Evolutionary conservation across 2,888 invertebrate species (phyloP), one percentile per base, ranked within the genome.

Genomic region (Parnassius smintheus): DNA sequence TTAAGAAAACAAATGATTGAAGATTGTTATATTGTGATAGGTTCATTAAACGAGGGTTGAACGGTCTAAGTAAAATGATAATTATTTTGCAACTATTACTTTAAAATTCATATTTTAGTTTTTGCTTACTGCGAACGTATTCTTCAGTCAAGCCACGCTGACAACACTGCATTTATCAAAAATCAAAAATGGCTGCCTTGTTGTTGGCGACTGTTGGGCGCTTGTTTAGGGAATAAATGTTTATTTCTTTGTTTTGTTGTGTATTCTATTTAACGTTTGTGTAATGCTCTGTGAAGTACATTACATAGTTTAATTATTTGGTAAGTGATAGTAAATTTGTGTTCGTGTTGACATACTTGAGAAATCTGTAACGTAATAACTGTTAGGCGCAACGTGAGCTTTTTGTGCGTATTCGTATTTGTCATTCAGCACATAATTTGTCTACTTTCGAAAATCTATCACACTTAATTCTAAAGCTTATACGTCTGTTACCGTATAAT

Each of bases 181-280:
- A 91, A 82, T 73, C 72, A 77, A 88, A 90, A 78, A 91, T 91
- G 91, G 91, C 90, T 86, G 85, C 85, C 88, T 86, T 92, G 91
- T 91, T 91, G 88, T 88, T 91, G 84, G 89, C 81, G 86, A 89
- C 81, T 88, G 87, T 84, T 85, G 85, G 82, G 85, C 83, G 85
- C 88, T 89, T 88, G 89, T 90, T 87, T 88, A 76, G 70, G 77
- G 72, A 81, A 81, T 83, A 85, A 87, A 76, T 86, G 82, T 88
- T 88, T 86, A 82, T 88, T 88, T 85, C 83, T 77, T 80, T 82
- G 65, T 66, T 80, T 76, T 81, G 82, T 72, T 83, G 86, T 85
- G 84, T 76, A 79, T 82, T 83, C 70, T 68, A 72, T 73, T 78
- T 69, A 68, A 73, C 73, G 66, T 72, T 72, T 74, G 73, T 77